Conservation (phyloP, 2,797 vertebrate genomes). For the Enteromius treurensis region DNA sequence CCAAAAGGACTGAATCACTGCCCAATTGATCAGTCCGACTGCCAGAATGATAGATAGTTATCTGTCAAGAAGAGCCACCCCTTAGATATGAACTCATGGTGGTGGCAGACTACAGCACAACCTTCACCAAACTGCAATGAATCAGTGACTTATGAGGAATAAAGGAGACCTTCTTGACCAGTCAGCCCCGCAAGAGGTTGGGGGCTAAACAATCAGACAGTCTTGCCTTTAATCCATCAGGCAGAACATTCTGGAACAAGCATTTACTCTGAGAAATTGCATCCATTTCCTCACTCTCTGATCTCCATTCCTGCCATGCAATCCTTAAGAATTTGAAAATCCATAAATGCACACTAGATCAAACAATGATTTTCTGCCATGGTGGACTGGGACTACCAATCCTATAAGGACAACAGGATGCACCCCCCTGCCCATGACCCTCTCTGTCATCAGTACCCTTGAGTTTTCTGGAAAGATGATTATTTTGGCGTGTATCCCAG, state of each 20-base stretch:
- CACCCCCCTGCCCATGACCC: not conserved
- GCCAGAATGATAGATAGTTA: slow-evolving; percentile 37
- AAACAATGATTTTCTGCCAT: slow-evolving; percentile 50
- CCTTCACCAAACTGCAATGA: slow-evolving; percentile 40
- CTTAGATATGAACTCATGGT: slow-evolving; percentile 40
- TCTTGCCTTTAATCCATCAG: slow-evolving; percentile 44
- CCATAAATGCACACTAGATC: slow-evolving; percentile 46
- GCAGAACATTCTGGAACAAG: slow-evolving; percentile 49
- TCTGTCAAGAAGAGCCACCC: slow-evolving; percentile 44
- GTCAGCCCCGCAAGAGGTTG: slow-evolving; percentile 35
- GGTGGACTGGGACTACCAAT: slow-evolving; percentile 14
- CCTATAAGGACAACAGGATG: slow-evolving; percentile 16
- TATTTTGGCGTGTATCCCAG: slow-evolving; percentile 33
- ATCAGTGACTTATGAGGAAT: slow-evolving; percentile 51
- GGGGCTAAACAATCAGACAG: slow-evolving; percentile 34
- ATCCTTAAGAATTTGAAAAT: slow-evolving; percentile 44
- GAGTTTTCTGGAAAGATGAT: slow-evolving; percentile 20
- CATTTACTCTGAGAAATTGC: slow-evolving; percentile 40
- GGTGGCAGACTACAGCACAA: slow-evolving; percentile 30
- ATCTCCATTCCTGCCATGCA: slow-evolving; percentile 23
- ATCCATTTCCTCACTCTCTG: slow-evolving; percentile 24
- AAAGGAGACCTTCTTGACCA: slow-evolving; percentile 40
- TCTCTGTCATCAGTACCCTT: slow-evolving; percentile 38
- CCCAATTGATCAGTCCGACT: slow-evolving; percentile 45
- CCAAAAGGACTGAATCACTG: slow-evolving; percentile 35